Conservation (phyloP, 2,113 vertebrate genomes). For the Sialia sialis region DNA sequence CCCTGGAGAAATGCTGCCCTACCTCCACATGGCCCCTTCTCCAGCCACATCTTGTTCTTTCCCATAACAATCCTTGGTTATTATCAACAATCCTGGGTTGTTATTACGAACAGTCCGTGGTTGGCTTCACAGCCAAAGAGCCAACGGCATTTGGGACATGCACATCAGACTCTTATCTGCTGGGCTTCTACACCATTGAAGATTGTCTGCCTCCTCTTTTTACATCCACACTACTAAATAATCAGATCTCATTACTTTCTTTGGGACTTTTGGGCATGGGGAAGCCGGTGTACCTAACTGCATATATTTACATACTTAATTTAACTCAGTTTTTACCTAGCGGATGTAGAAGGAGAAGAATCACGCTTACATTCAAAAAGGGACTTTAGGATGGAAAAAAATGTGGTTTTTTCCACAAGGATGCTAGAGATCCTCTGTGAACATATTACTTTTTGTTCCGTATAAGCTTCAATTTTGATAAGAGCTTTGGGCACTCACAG, state of each 20-base stretch:
- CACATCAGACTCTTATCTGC: not conserved
- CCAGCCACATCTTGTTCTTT: not conserved
- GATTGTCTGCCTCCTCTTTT: not conserved
- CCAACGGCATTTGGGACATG: accelerated
- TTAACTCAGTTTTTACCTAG: not conserved
- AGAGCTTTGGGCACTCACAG: not conserved
- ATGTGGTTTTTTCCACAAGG: not conserved
- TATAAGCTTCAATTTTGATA: not conserved
- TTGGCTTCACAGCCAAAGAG: not conserved
- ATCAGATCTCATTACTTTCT: not conserved
- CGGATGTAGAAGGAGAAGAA: not conserved
- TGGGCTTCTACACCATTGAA: not conserved
- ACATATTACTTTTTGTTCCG: not conserved
- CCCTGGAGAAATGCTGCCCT: not conserved
- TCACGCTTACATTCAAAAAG: not conserved
- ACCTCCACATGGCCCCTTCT: not conserved
- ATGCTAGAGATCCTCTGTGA: not conserved
- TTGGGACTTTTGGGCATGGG: not conserved
- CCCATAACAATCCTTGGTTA: not conserved
- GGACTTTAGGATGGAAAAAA: not conserved
- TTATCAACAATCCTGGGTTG: not conserved
- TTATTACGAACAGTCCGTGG: not conserved
- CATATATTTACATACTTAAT: not conserved
- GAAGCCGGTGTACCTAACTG: not conserved
- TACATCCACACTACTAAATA: not conserved